phyloP scores from a whole-genome alignment of 2,888 invertebrate genomes.

The Thyatira batis region DNA sequence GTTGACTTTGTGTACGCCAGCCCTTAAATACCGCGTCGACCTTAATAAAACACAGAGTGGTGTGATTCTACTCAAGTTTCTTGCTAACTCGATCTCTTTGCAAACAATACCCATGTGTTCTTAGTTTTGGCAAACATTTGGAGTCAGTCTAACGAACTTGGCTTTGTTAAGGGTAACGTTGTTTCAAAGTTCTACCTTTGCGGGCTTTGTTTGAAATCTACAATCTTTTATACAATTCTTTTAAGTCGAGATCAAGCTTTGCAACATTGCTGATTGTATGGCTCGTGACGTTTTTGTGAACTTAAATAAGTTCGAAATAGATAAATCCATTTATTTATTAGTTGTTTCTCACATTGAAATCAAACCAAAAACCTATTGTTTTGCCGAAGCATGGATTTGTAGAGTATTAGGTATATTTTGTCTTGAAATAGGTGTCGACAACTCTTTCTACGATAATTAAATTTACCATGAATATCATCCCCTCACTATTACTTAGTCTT shows the following conservation, averaged over 20 bases:
- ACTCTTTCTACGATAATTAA: too few species aligned
- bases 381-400: too few species aligned
- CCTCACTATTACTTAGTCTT: too few species aligned
- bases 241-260: background rate
- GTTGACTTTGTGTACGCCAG: background rate
- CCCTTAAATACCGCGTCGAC: slow-evolving; percentile 1
- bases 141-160: slow-evolving; percentile 15
- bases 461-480: too few species aligned
- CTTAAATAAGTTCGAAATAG: too few species aligned
- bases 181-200: slow-evolving; percentile 17
- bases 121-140: slow-evolving; percentile 29
- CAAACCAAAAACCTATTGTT: too few species aligned
- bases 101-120: slow-evolving; percentile 39
- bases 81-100: slow-evolving; percentile 35
- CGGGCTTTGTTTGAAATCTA: slow-evolving; percentile 12
- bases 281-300: background rate
- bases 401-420: too few species aligned
- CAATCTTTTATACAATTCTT: background rate
- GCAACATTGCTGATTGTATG: background rate
- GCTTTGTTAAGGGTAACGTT: slow-evolving; percentile 20
- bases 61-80: slow-evolving; percentile 29
- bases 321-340: too few species aligned
- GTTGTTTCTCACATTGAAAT: too few species aligned
- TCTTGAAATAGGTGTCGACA: too few species aligned
- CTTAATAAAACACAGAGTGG: slow-evolving; percentile 23